Evolutionary conservation across 2,888 invertebrate species (phyloP).

Genomic region (Agrotis segetum): DNA sequence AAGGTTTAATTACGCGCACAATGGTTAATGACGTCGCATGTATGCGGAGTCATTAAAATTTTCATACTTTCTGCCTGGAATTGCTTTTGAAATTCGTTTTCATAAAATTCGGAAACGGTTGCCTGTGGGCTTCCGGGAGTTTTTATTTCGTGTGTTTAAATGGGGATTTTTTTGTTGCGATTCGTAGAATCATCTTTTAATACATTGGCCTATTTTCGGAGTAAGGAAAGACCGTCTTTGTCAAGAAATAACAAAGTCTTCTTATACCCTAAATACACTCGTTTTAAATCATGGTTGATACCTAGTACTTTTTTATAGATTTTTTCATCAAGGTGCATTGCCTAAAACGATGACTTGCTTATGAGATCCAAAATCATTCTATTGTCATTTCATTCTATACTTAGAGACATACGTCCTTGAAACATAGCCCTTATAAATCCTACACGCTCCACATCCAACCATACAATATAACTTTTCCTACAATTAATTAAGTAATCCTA

Average conservation of each 20-base stretch:
- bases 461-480: neutral
- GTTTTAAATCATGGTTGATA: too few relatives aligned
- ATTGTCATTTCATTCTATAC: neutral
- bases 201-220: too few relatives aligned
- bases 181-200: neutral
- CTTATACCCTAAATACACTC: too few relatives aligned
- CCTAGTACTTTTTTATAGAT: neutral
- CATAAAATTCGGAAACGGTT: constrained; percentile 20
- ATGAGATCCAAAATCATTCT: neutral
- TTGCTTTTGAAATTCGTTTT: constrained; percentile 36
- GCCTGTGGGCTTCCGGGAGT: constrained; percentile 8
- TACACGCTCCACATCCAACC: neutral
- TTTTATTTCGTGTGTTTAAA: constrained; percentile 12
- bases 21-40: constrained; percentile 48
- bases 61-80: constrained; percentile 25
- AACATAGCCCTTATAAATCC: neutral
- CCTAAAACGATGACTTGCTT: neutral
- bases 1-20: constrained; percentile 52
- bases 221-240: too few relatives aligned
- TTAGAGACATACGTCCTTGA: neutral
- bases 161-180: neutral
- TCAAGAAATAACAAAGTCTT: too few relatives aligned
- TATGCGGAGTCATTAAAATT: constrained; percentile 47
- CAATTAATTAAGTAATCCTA: constrained; percentile 9
- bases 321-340: neutral